Percentiles rank a stretch among this genome's conserved stretches.
Conservation (phyloP, 2,888 invertebrate genomes). For the Scelioninae gen. 1 region DNA sequence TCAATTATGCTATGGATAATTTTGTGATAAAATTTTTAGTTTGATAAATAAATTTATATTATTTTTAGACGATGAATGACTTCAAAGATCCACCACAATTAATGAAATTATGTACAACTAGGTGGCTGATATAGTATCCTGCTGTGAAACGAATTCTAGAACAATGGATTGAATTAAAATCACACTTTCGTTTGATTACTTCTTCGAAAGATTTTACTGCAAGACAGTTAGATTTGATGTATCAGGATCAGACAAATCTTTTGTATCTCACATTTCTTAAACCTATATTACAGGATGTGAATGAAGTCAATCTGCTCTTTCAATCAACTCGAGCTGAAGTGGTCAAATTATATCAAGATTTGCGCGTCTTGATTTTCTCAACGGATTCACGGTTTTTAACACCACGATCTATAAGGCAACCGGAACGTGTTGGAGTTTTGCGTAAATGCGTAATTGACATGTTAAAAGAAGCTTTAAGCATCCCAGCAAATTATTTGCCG, state of each 20-base stretch:
- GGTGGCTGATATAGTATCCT: slow-evolving; percentile 74
- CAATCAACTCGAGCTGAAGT: slow-evolving; percentile 65
- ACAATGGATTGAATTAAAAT: slow-evolving; percentile 73
- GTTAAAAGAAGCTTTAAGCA: too few species aligned
- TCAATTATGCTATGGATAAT: background rate
- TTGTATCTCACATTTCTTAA: slow-evolving; percentile 68
- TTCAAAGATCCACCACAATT: slow-evolving; percentile 62
- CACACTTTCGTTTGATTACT: slow-evolving; percentile 64
- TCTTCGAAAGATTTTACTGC: slow-evolving; percentile 57
- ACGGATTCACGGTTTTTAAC: too few species aligned
- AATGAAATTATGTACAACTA: slow-evolving; percentile 68
- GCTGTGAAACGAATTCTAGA: slow-evolving; percentile 71
- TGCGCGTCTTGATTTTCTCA: too few species aligned
- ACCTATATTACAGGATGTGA: slow-evolving; percentile 60
- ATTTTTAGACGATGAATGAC: slow-evolving; percentile 59
- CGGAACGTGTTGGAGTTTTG: too few species aligned
- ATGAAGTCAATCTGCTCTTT: slow-evolving; percentile 60
- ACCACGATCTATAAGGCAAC: too few species aligned
- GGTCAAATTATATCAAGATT: too few species aligned
- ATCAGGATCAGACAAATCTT: slow-evolving; percentile 65
- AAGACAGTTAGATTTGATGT: slow-evolving; percentile 47
- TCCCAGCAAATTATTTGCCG: too few species aligned
- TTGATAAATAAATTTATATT: slow-evolving; percentile 3
- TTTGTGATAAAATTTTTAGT: too few species aligned
- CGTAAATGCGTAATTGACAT: too few species aligned